Evolutionary conservation across 1,140 invertebrate genomes (phyloP).

Genomic region (Nylanderia fulva): DNA sequence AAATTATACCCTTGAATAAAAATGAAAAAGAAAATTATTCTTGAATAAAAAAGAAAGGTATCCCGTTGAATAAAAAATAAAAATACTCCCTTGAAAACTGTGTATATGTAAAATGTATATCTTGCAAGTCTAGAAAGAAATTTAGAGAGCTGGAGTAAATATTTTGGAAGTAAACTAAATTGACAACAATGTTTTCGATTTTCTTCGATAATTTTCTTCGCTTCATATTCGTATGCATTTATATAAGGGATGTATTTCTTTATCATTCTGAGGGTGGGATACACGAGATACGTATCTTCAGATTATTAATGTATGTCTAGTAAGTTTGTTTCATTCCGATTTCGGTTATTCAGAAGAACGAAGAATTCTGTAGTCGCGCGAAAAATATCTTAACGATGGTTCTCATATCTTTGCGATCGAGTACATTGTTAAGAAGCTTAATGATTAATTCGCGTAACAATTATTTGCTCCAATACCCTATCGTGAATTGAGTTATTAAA

Average conservation of each 20-base stretch:
- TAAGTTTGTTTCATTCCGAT: constrained; percentile 66
- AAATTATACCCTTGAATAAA: too few species aligned
- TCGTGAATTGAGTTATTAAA: neutral
- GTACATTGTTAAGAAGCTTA: neutral
- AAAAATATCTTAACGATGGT: constrained; percentile 70
- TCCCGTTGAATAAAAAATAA: too few species aligned
- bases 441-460: neutral
- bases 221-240: constrained; percentile 79
- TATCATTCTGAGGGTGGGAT: constrained; percentile 73
- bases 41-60: too few species aligned
- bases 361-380: constrained; percentile 74
- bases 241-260: constrained; percentile 80
- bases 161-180: constrained; percentile 65
- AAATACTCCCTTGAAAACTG: neutral
- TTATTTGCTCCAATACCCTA: neutral
- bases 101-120: neutral
- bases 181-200: constrained; percentile 76
- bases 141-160: constrained; percentile 43
- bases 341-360: constrained; percentile 61
- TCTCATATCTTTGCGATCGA: constrained; percentile 66
- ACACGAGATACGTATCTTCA: constrained; percentile 81
- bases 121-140: constrained; percentile 30
- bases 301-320: constrained; percentile 85
- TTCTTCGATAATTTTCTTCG: constrained; percentile 83
- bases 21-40: too few species aligned